Evolutionary conservation across 2,797 vertebrate species (phyloP).

Genomic region (Oryzias dopingdopingensis): DNA sequence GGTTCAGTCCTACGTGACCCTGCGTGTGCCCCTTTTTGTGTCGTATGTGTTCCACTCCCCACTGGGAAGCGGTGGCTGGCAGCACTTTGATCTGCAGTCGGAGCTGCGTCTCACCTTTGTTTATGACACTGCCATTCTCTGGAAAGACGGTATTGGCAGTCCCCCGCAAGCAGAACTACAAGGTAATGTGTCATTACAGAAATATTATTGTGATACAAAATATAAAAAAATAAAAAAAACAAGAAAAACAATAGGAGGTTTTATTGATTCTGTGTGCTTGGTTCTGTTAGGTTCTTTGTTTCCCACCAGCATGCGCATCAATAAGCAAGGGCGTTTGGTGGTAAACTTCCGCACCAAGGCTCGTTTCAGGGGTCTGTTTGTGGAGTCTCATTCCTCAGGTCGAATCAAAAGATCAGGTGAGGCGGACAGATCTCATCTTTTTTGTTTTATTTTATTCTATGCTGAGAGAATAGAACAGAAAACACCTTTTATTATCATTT

Average conservation of each 20-base stretch:
- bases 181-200: conserved; percentile 66
- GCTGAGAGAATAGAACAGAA: background rate
- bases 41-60: conserved; percentile 94
- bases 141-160: conserved; percentile 91
- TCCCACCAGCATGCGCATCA: conserved; percentile 93
- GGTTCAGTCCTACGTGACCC: conserved; percentile 93
- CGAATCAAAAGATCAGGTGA: conserved; percentile 48
- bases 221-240: no score
- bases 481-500: background rate
- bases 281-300: conserved; percentile 83
- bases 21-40: conserved; percentile 91
- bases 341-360: conserved; percentile 93
- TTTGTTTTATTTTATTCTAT: background rate
- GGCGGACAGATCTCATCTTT: background rate
- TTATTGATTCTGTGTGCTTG: background rate
- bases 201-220: background rate
- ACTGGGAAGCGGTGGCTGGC: conserved; percentile 88
- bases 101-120: conserved; percentile 94
- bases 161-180: conserved; percentile 90
- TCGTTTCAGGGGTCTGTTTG: conserved; percentile 89
- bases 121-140: conserved; percentile 95
- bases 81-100: conserved; percentile 93
- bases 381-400: conserved; percentile 84
- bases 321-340: conserved; percentile 87
- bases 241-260: background rate